Conservation (phyloP, 2,888 invertebrate species). For the Drosophila algonquin region DNA sequence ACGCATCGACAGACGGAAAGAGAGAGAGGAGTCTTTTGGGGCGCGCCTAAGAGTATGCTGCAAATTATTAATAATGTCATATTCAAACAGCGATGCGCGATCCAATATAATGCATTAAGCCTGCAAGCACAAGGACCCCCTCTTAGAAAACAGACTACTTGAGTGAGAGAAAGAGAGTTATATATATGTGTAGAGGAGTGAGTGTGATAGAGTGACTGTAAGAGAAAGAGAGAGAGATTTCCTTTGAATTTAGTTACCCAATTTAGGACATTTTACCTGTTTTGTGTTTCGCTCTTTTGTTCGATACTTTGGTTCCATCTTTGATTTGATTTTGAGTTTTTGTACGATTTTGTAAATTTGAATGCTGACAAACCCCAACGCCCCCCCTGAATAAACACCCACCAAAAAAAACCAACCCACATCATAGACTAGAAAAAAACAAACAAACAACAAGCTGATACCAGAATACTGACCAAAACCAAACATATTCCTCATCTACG, state of each 20-base stretch:
- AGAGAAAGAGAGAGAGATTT: conserved; percentile 31
- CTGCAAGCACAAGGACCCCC: conserved; percentile 52
- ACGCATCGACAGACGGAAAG: conserved; percentile 27
- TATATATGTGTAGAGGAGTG: conserved; percentile 6
- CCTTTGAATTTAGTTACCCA: conserved; percentile 57
- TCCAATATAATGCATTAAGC: conserved; percentile 81
- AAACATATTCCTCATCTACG: conserved; percentile 78
- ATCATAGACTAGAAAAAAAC: conserved; percentile 36
- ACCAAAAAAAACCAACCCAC: conserved; percentile 37
- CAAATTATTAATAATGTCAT: conserved; percentile 83
- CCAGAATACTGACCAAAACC: conserved; percentile 70
- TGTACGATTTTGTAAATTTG: conserved; percentile 71
- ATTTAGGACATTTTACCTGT: conserved; percentile 29
- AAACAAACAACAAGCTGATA: conserved; percentile 17
- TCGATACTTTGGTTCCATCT: conserved; percentile 20
- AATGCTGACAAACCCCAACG: conserved; percentile 53
- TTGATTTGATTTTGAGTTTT: conserved; percentile 38
- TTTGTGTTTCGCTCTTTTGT: conserved; percentile 16
- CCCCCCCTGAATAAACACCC: conserved; percentile 9
- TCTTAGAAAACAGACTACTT: conserved; percentile 41
- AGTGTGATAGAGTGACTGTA: conserved; percentile 3
- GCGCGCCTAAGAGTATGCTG: conserved; percentile 76
- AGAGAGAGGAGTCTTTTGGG: conserved; percentile 38
- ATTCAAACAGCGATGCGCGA: conserved; percentile 71
- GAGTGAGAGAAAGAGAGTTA: conserved; percentile 8